Conservation (phyloP, 2,888 invertebrate genomes). For the Mimachlamys varia region DNA sequence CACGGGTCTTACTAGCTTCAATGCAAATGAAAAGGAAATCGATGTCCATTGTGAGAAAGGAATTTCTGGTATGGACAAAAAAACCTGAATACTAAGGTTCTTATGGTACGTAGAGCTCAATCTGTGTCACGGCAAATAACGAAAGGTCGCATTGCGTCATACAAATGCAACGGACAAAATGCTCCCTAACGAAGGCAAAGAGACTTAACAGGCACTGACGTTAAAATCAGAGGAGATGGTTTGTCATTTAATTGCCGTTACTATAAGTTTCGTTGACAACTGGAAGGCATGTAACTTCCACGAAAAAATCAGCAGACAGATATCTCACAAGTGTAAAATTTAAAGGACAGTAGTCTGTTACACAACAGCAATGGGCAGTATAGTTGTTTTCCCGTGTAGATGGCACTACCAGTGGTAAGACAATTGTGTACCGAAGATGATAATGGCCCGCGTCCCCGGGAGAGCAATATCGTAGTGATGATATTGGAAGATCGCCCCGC, state of each 20-base stretch:
- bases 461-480: neutral
- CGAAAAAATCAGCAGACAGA: too few species aligned
- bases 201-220: neutral
- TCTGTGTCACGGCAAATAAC: neutral
- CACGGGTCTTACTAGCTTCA: neutral
- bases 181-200: neutral
- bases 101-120: neutral
- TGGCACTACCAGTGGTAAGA: too few species aligned
- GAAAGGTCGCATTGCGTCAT: neutral
- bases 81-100: neutral
- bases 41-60: neutral
- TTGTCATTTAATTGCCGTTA: too few species aligned
- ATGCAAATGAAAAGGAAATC: constrained; percentile 7
- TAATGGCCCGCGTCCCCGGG: neutral
- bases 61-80: neutral
- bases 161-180: neutral
- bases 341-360: too few species aligned
- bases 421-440: neutral
- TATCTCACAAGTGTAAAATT: too few species aligned
- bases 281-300: too few species aligned
- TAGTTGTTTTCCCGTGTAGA: too few species aligned
- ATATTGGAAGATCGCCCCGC: neutral
- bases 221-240: too few species aligned
- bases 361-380: neutral
- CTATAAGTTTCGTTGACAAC: too few species aligned